Evolutionary conservation across 2,888 invertebrate genomes (phyloP).

Genomic region (Epinotia nisella): DNA sequence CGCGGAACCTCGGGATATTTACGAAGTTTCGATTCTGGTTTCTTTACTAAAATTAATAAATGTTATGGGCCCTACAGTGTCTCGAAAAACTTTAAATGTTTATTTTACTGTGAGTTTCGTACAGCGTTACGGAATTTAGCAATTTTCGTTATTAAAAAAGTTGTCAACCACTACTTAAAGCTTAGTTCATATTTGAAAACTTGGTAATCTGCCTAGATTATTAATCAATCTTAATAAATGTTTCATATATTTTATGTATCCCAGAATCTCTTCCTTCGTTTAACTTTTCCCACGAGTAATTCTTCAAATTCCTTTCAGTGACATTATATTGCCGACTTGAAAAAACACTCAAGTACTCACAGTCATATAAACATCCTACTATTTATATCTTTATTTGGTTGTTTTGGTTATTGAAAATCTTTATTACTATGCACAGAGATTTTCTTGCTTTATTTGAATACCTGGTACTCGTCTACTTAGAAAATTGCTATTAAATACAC

Average conservation of each 20-base stretch:
- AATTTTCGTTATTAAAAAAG: slow-evolving; percentile 5
- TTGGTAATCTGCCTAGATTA: slow-evolving; percentile 4
- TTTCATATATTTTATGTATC: background rate
- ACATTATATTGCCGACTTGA: too few species aligned
- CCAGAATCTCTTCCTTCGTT: background rate
- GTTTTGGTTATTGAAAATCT: too few species aligned
- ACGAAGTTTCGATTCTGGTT: slow-evolving; percentile 42
- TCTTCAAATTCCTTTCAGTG: too few species aligned
- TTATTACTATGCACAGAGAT: too few species aligned
- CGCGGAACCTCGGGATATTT: slow-evolving; percentile 25
- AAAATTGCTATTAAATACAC: too few species aligned
- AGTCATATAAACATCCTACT: too few species aligned
- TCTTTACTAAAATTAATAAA: slow-evolving; percentile 36
- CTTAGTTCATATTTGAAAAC: background rate
- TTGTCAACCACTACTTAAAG: background rate
- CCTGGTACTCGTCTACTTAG: too few species aligned
- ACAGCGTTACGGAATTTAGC: background rate
- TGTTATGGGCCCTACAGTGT: background rate
- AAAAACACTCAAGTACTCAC: too few species aligned
- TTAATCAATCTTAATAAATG: background rate
- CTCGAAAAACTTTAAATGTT: background rate
- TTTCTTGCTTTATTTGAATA: too few species aligned
- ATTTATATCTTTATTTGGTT: too few species aligned
- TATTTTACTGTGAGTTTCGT: background rate
- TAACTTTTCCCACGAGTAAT: too few species aligned